Evolutionary conservation across 64 coral and sea anemone species (phyloP).

Genomic region (Porites australiensis): DNA sequence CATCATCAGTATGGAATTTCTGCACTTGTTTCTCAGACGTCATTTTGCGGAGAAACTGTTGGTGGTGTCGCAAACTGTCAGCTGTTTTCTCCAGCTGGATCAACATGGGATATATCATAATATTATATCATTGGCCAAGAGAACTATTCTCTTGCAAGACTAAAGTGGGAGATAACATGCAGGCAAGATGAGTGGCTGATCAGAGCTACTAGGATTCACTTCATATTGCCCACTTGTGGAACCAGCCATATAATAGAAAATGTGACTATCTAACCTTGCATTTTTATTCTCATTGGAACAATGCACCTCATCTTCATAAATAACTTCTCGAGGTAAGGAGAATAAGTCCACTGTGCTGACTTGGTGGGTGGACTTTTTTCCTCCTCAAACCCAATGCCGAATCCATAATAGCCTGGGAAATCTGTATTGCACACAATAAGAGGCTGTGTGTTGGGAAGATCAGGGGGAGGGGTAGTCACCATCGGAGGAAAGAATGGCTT

Average conservation of each 20-base stretch:
- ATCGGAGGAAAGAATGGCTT: neutral
- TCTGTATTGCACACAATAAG: constrained; percentile 83
- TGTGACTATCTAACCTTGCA: constrained; percentile 24
- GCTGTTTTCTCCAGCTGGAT: too few species aligned
- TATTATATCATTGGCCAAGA: too few species aligned
- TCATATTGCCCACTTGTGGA: too few species aligned
- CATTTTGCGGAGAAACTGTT: too few species aligned
- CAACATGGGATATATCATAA: too few species aligned
- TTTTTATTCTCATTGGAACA: constrained; percentile 70
- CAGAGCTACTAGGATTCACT: too few species aligned
- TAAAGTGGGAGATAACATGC: too few species aligned
- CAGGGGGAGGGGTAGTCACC: constrained; percentile 2
- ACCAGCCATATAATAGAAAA: neutral
- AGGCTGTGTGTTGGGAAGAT: constrained; percentile 20
- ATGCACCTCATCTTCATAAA: constrained; percentile 78
- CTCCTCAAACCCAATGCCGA: constrained; percentile 78
- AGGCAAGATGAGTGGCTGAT: too few species aligned
- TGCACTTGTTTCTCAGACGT: too few species aligned
- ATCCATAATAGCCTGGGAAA: constrained; percentile 53
- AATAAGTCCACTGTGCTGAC: constrained; percentile 88
- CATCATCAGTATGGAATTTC: too few species aligned
- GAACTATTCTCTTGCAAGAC: too few species aligned
- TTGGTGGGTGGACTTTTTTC: constrained; percentile 64
- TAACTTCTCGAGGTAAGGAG: constrained; percentile 67
- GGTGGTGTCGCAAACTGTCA: too few species aligned